A percentile compares a stretch with the other conserved stretches of the same genome.
Conservation (phyloP, 2,797 vertebrate species). For the Dendrocincla fuliginosa region DNA sequence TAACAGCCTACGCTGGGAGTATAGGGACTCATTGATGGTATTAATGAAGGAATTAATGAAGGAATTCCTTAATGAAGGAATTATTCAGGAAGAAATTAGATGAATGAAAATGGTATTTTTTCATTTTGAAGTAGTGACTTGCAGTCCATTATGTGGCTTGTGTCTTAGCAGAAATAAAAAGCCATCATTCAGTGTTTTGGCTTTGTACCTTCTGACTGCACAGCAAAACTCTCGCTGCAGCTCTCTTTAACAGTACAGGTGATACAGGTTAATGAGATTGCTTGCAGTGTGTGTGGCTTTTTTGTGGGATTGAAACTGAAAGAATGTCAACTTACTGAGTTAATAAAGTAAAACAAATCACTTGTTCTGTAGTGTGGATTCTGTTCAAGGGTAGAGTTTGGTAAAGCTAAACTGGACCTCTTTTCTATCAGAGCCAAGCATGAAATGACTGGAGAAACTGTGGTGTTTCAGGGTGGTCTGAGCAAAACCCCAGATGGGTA, state of each 20-base stretch:
- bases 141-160: neutral
- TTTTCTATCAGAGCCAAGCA: constrained; percentile 84
- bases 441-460: constrained; percentile 90
- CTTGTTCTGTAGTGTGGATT: neutral
- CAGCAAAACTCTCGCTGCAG: neutral
- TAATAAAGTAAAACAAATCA: neutral
- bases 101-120: neutral
- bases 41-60: too few species aligned
- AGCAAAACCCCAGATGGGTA: constrained; percentile 98
- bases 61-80: too few species aligned
- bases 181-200: neutral
- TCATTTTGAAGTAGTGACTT: neutral
- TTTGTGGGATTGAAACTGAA: neutral
- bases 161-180: neutral
- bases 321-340: neutral
- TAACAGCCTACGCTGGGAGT: neutral
- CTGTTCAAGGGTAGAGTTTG: neutral
- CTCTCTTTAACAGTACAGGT: rapidly evolving
- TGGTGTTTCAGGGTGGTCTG: constrained; percentile 93
- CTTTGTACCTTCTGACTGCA: neutral
- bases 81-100: neutral
- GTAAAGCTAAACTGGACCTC: neutral
- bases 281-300: neutral
- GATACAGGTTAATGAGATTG: neutral
- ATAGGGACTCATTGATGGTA: neutral